phyloP scores from a whole-genome alignment of 2,888 invertebrate species.

The Zaprionus bogoriensis region DNA sequence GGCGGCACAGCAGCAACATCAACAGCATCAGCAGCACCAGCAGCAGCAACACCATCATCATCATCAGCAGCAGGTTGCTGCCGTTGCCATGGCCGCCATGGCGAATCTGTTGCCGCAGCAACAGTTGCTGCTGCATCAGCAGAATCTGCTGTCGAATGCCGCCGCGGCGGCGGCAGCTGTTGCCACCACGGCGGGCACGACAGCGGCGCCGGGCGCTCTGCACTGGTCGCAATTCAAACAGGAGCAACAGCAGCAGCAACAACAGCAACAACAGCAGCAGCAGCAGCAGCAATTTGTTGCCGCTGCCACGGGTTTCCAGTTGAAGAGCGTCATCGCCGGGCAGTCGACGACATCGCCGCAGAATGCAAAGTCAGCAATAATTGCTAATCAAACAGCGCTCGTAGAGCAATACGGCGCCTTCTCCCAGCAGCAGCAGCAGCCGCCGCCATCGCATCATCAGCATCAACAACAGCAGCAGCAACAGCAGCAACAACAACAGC shows the following conservation, averaged over 20 bases:
- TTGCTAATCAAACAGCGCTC: constrained; percentile 76
- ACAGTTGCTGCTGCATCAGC: constrained; percentile 78
- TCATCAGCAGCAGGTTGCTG: constrained; percentile 79
- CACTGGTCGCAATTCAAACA: constrained; percentile 75
- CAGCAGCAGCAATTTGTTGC: constrained; percentile 70
- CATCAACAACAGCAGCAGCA: constrained; percentile 63
- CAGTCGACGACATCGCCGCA: constrained; percentile 76
- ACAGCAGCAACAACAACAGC: constrained; percentile 56
- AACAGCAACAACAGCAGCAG: constrained; percentile 72
- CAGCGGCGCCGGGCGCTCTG: constrained; percentile 72
- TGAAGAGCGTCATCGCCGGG: constrained; percentile 72
- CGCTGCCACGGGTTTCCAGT: constrained; percentile 71
- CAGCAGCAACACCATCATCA: constrained; percentile 75
- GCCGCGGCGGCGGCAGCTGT: constrained; percentile 76
- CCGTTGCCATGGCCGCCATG: constrained; percentile 82
- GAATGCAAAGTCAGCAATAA: constrained; percentile 78
- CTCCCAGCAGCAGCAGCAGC: constrained; percentile 39
- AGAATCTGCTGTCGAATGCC: constrained; percentile 76
- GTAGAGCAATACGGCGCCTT: constrained; percentile 60
- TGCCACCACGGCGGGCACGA: constrained; percentile 57
- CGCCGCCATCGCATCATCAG: constrained; percentile 51
- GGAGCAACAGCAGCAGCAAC: constrained; percentile 70
- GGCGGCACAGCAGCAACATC: constrained; percentile 71
- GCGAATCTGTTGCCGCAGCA: constrained; percentile 81
- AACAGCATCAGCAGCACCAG: constrained; percentile 61